phyloP scores from a whole-genome alignment of 2,797 vertebrate species.

The Sebastes taczanowskii region DNA sequence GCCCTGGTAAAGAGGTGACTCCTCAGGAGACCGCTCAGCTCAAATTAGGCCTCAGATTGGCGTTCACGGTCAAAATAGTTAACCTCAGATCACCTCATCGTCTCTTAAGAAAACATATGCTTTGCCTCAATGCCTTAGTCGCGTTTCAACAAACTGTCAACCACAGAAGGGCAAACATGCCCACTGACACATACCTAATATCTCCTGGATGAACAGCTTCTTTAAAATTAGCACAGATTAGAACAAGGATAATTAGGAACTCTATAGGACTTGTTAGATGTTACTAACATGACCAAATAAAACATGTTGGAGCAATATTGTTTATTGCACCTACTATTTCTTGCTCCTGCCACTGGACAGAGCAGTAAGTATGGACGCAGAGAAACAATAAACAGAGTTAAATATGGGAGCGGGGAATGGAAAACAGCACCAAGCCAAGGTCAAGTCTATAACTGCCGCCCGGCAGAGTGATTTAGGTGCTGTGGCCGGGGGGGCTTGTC shows the following conservation, averaged over 20 bases:
- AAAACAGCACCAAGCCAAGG: conserved; percentile 69
- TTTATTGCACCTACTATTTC: conserved; percentile 32
- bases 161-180: conserved; percentile 27
- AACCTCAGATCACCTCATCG: conserved; percentile 71
- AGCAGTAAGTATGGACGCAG: conserved; percentile 19
- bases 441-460: conserved; percentile 76
- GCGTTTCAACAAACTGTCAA: conserved; percentile 48
- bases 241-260: not conserved
- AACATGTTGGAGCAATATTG: conserved; percentile 15
- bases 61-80: conserved; percentile 81
- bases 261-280: not conserved
- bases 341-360: conserved; percentile 18
- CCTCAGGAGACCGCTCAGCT: conserved; percentile 70
- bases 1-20: conserved; percentile 58
- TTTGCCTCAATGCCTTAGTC: conserved; percentile 57
- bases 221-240: not conserved
- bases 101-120: conserved; percentile 76
- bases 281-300: conserved; percentile 16
- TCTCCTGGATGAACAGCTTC: conserved; percentile 24
- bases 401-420: conserved; percentile 60
- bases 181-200: conserved; percentile 44
- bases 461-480: conserved; percentile 68
- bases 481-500: conserved; percentile 40
- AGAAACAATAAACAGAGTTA: conserved; percentile 67
- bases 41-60: conserved; percentile 75